These are phyloP conservation scores for Ctenochaetus hawaiiensis DNA, from an alignment of 2,797 vertebrate species.

Conservation along the genomic window DNA sequence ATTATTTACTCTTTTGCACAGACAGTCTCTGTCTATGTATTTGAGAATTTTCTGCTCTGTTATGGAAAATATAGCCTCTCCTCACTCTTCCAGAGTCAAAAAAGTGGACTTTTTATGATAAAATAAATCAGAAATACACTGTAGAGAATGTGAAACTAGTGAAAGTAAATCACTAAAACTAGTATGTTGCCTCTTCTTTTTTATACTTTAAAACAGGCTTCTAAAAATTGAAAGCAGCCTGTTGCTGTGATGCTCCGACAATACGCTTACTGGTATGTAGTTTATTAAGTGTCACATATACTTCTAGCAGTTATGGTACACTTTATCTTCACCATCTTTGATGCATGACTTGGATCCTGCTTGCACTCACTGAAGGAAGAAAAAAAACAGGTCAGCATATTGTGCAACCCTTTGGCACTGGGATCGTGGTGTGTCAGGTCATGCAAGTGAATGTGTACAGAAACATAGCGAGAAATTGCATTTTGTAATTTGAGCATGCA, in stretches of 20 bases:
- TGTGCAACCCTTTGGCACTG: constrained; percentile 75
- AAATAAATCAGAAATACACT: background rate
- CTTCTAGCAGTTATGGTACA: constrained; percentile 53
- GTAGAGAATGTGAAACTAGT: background rate
- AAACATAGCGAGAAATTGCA: constrained; percentile 35
- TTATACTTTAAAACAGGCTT: constrained; percentile 11
- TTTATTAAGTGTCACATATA: constrained; percentile 50
- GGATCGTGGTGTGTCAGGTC: constrained; percentile 43
- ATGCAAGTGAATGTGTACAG: constrained; percentile 42
- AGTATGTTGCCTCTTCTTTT: background rate
- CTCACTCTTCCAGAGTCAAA: background rate
- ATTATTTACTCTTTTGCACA: constrained; percentile 50
- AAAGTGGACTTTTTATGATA: no score
- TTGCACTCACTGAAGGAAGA: constrained; percentile 59
- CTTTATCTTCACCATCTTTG: constrained; percentile 64
- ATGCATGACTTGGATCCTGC: constrained; percentile 68
- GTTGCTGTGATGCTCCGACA: constrained; percentile 16
- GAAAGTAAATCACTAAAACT: background rate
- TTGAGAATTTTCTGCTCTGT: constrained; percentile 13
- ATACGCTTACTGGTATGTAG: constrained; percentile 15
- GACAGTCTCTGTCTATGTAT: constrained; percentile 43
- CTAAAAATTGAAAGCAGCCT: background rate
- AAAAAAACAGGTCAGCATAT: constrained; percentile 75
- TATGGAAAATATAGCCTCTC: background rate
- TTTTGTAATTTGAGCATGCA: constrained; percentile 15